These are phyloP conservation scores for Chymomyza fuscimana DNA, from an alignment of 2,888 invertebrate genomes.

Conservation along the genomic window DNA sequence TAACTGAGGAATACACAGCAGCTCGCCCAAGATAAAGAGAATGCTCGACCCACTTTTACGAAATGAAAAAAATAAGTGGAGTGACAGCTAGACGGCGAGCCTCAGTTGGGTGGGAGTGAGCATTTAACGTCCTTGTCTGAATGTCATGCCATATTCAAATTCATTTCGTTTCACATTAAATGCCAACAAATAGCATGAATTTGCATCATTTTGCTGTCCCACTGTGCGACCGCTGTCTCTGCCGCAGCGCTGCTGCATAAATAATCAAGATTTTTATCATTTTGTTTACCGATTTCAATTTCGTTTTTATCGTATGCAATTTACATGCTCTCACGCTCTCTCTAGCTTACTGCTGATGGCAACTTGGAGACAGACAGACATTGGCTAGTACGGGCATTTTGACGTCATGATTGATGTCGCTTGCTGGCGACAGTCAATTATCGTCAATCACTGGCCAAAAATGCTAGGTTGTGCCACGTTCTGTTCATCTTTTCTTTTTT, in stretches of 20 bases:
- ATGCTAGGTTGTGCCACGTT: conserved; percentile 4
- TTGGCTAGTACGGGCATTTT: conserved; percentile 19
- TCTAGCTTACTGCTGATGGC: conserved; percentile 4
- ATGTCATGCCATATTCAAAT: conserved; percentile 53
- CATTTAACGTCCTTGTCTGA: conserved; percentile 39
- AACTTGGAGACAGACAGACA: not conserved
- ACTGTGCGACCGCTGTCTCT: conserved; percentile 14
- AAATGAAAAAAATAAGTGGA: not conserved
- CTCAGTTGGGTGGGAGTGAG: conserved; percentile 1
- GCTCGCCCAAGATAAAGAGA: not conserved
- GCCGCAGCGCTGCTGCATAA: conserved; percentile 50
- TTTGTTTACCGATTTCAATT: conserved; percentile 70
- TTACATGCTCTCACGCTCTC: conserved; percentile 49
- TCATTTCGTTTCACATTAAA: conserved; percentile 47
- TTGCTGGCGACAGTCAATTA: conserved; percentile 70
- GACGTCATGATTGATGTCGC: conserved; percentile 68
- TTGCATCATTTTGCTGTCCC: conserved; percentile 39
- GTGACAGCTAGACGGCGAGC: not conserved
- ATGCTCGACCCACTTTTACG: not conserved
- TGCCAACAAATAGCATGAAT: conserved; percentile 53
- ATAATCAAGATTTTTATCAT: conserved; percentile 65
- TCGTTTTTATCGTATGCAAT: conserved; percentile 64
- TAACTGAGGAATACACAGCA: conserved; percentile 10
- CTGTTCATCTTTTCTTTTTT: not conserved
- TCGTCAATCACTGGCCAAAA: conserved; percentile 66